Evolutionary conservation across 2,797 vertebrate species (phyloP), one percentile per base, ranked within the genome.

Genomic region (Eupleurogrammus muticus): DNA sequence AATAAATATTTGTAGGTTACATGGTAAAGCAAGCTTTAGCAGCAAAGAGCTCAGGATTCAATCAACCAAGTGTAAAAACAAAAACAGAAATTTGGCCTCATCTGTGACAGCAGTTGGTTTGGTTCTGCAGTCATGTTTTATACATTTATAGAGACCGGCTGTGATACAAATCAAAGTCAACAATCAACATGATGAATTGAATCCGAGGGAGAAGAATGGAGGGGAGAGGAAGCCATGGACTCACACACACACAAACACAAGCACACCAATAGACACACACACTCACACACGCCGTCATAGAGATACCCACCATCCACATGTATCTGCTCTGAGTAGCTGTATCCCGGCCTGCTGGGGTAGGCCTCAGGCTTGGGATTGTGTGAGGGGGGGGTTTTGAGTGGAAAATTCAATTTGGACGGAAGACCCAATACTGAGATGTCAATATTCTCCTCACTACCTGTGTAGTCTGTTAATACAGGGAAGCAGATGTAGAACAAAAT

Each of bases 371-470:
- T 2, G 92, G 93, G 88, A 93, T 93, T 90, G 94, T 93, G 85
- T 94, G 94, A 80, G 90, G 78, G 90, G 92, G 94, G 69, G 77
- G 88, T 79, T 87, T 95, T 96, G 85, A 91, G 86, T 83, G 94
- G 93, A 80, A 95, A 94, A 89, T 92, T 86, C 92, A 93, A 91
- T 94, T 95, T 92, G 92, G 96, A 86, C 89, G 89, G 85, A 92
- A 87, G 90, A 91, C 93, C 92, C 70, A 96, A 96, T 90, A 93
- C 83, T 83, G 92, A 93, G 90, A 92, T 89, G 86, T 96, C 96
- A 90, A 95, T 93, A 86, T 94, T 95, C 87, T 97, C 96, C 88
- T 96, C 96, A 90, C 89, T 94, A 84, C 95, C 95, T 49, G 94
- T 94, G 82, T 93, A 93, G 61, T 97, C 96, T 97, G 93, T 88